These are phyloP conservation scores for Nycteola revayana DNA, from an alignment of 2,888 invertebrate genomes.

Conservation along the genomic window DNA sequence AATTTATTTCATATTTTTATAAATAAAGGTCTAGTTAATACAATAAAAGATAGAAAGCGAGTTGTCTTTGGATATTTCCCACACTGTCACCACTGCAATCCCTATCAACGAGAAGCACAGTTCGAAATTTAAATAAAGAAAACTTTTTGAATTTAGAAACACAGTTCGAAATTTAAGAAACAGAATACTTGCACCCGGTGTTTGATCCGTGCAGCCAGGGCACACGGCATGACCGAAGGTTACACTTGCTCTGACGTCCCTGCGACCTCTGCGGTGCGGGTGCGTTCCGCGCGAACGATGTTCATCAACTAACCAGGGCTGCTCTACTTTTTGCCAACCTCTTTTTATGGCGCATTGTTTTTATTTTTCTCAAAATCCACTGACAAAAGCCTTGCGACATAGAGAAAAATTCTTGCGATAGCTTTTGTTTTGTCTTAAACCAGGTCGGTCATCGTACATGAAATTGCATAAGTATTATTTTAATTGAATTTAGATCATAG, in stretches of 20 bases:
- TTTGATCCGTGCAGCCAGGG: constrained; percentile 58
- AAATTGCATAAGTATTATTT: too few species aligned
- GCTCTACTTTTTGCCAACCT: constrained; percentile 55
- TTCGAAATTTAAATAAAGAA: too few species aligned
- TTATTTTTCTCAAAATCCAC: constrained; percentile 44
- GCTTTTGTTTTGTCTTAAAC: constrained; percentile 39
- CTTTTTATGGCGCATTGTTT: constrained; percentile 72
- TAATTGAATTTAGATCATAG: too few species aligned
- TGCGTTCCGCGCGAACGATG: constrained; percentile 65
- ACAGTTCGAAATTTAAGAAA: not conserved
- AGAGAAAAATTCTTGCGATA: constrained; percentile 55
- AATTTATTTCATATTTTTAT: not conserved
- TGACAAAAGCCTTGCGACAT: constrained; percentile 41
- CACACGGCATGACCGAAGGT: constrained; percentile 71
- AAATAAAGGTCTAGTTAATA: not conserved
- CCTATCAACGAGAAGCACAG: too few species aligned
- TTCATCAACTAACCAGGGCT: constrained; percentile 68
- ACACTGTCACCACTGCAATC: too few species aligned
- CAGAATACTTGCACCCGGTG: constrained; percentile 74
- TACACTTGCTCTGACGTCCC: constrained; percentile 42
- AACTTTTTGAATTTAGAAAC: constrained; percentile 4
- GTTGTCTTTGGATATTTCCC: too few species aligned
- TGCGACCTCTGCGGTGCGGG: constrained; percentile 37
- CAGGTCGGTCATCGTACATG: constrained; percentile 20
- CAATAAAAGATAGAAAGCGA: constrained; percentile 1